Evolutionary conservation across 2,797 vertebrate genomes (phyloP).

Genomic region (Aldrovandia affinis): DNA sequence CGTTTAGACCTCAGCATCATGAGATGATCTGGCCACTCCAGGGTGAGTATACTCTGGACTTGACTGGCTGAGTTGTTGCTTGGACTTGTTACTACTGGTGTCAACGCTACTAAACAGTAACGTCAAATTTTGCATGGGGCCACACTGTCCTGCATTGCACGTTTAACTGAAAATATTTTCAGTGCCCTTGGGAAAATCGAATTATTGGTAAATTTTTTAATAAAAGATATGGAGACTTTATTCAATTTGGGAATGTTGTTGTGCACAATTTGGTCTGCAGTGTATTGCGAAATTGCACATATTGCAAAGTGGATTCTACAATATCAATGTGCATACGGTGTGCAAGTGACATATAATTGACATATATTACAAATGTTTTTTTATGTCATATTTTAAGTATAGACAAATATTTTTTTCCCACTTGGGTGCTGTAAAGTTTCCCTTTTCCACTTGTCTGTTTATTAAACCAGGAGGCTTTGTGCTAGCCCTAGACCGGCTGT

Average conservation of each 20-base stretch:
- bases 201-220: neutral
- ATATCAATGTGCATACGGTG: neutral
- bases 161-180: neutral
- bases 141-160: neutral
- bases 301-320: neutral
- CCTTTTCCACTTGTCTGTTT: neutral
- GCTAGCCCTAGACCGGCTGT: no score
- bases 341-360: neutral
- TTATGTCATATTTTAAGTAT: neutral
- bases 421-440: neutral
- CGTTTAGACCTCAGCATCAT: no score
- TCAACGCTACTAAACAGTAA: neutral
- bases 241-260: neutral
- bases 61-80: neutral
- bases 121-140: neutral
- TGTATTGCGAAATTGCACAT: neutral
- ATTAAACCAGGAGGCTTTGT: neutral
- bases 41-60: no score
- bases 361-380: neutral
- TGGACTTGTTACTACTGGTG: neutral
- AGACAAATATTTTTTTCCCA: neutral
- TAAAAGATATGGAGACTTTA: neutral
- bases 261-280: neutral
- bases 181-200: neutral
- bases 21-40: no score